phyloP scores from a whole-genome alignment of 2,797 vertebrate genomes.

The Okamejei kenojei region DNA sequence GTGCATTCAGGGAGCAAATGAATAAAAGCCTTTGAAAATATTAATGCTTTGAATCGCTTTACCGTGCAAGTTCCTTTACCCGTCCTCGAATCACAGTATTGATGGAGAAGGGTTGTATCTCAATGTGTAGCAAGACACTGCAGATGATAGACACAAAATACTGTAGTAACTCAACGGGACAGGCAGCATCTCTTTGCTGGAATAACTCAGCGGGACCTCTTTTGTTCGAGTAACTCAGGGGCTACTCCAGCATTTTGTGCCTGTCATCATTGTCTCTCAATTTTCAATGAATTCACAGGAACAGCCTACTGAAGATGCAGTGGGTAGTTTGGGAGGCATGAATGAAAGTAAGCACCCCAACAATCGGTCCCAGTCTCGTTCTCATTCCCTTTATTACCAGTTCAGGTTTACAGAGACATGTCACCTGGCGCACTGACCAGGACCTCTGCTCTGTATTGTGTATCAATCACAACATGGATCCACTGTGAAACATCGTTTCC shows the following conservation, averaged over 20 bases:
- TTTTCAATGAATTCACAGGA: background rate
- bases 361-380: background rate
- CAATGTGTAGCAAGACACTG: too few relatives aligned
- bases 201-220: too few relatives aligned
- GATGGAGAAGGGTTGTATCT: background rate
- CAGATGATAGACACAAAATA: too few relatives aligned
- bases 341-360: background rate
- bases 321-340: background rate
- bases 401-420: background rate
- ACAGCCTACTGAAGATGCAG: background rate
- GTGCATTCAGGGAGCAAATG: background rate
- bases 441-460: background rate
- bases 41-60: background rate
- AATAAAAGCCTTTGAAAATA: background rate
- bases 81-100: background rate
- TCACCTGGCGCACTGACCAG: background rate
- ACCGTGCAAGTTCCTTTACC: background rate
- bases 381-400: background rate
- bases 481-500: background rate
- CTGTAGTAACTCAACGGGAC: too few relatives aligned
- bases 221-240: too few relatives aligned
- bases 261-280: background rate
- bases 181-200: too few relatives aligned
- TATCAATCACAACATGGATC: background rate
- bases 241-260: too few relatives aligned